phyloP scores from a whole-genome alignment of 1,140 invertebrate species.

The Drosophila malerkotliana region DNA sequence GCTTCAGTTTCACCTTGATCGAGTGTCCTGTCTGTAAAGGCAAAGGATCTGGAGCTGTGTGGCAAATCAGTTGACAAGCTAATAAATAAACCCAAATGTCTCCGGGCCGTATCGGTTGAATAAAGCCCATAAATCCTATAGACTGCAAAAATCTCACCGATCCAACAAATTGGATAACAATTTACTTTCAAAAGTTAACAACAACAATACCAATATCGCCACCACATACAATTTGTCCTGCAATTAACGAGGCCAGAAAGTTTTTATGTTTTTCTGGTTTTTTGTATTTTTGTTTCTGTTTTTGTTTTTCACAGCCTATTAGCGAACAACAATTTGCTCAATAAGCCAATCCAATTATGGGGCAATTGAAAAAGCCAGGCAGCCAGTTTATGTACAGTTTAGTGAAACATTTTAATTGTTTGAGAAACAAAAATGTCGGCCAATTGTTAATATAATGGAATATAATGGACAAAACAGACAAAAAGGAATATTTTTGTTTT shows the following conservation, averaged over 20 bases:
- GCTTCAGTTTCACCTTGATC: conserved; percentile 10
- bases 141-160: neutral
- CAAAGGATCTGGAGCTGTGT: no score
- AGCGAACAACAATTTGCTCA: conserved; percentile 24
- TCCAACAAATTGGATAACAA: conserved; percentile 1
- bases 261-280: neutral
- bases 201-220: neutral
- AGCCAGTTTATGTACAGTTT: neutral
- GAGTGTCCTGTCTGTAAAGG: no score
- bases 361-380: neutral
- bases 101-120: neutral
- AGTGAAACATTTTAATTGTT: conserved; percentile 14
- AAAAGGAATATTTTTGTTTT: no score
- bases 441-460: no score
- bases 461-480: no score
- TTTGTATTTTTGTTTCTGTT: neutral
- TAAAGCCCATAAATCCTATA: neutral
- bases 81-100: no score
- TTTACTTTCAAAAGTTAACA: neutral
- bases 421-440: neutral
- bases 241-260: conserved; percentile 5
- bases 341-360: conserved; percentile 23
- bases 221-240: conserved; percentile 2
- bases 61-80: no score
- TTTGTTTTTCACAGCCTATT: conserved; percentile 18